These are phyloP conservation scores for Bombus breviceps DNA, from an alignment of 1,140 invertebrate species.

Conservation along the genomic window DNA sequence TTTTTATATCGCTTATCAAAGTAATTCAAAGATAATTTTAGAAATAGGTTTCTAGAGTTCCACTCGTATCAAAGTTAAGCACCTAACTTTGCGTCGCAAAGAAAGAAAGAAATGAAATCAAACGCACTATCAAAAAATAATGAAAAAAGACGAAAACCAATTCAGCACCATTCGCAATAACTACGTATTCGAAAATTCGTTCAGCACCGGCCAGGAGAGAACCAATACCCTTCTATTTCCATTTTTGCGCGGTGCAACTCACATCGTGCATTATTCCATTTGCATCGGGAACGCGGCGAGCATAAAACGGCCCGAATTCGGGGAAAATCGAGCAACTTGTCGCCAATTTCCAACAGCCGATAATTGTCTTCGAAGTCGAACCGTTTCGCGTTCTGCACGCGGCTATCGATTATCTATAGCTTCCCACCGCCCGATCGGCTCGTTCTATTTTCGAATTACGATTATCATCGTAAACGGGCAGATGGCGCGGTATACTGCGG, in stretches of 20 bases:
- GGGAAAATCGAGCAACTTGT: conserved; percentile 29
- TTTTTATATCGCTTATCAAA: background rate
- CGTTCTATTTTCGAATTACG: conserved; percentile 28
- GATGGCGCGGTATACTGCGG: background rate
- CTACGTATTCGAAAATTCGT: background rate
- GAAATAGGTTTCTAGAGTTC: background rate
- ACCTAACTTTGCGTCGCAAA: background rate
- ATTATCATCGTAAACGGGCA: conserved; percentile 33
- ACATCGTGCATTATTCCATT: conserved; percentile 20
- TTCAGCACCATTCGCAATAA: background rate
- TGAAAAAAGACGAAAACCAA: background rate
- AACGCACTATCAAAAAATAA: background rate
- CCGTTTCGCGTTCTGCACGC: background rate
- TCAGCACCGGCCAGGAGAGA: too few species aligned
- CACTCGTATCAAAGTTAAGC: background rate
- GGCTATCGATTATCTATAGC: conserved; percentile 32
- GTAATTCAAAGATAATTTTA: background rate
- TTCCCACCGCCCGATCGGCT: background rate
- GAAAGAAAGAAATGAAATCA: background rate
- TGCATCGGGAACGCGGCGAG: conserved; percentile 7
- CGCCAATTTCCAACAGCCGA: conserved; percentile 15
- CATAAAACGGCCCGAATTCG: conserved; percentile 18
- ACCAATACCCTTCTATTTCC: background rate
- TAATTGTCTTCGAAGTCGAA: conserved; percentile 18
- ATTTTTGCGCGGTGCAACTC: background rate